Base-by-base conservation (phyloP, 2,888 invertebrate species). In the Polietes domitor region DNA sequence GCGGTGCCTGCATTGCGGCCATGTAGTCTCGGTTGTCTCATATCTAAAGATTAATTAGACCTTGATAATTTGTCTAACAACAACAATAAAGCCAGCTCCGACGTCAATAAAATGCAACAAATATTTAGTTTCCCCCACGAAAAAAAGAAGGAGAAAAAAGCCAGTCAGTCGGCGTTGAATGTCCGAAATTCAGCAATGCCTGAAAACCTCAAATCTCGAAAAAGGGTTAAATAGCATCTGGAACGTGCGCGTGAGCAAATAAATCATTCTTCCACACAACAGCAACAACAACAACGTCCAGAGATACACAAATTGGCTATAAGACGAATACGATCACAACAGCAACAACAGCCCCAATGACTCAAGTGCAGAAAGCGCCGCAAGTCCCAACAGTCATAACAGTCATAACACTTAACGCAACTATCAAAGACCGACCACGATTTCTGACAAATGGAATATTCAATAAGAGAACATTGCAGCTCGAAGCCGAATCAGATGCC, bases 201-300 rank as follows among this genome's bases (percentile, higher is more conserved):
- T 81, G 72, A 77, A 85, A 63, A 76, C 85, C 43, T 65, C 76
- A 73, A 78, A 83, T 58, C 61, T 61, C 50, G 32, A 24, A 70
- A 82, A 74, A 63, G 77, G 80, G 26, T 24, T 68, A 68, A 68
- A 68, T 68, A 75, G 78, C 81, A 84, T 78, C 87, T 86, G 78
- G 85, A 85, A 85, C 85, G 85, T 86, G 89, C 90, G 90, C 90
- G 90, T 90, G 90, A 90, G 90, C 90, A 91, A 91, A 90, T 91
- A 90, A 90, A 90, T 90, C 91, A 91, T 90, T 90, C 88, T 79
- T 82, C 87, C 88, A 80, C 82, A 80, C 70, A 83, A 74, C 9
- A 53, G 7, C 61, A n/a, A 19, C 24, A 47, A 28, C 19, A 10
- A 68, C 41, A 32, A 55, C 55, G 3, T 24, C 47, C 37, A 61